Percentiles rank a stretch among this genome's conserved stretches.
phyloP scores from a whole-genome alignment of 2,113 vertebrate genomes.

The Pontoporia blainvillei region DNA sequence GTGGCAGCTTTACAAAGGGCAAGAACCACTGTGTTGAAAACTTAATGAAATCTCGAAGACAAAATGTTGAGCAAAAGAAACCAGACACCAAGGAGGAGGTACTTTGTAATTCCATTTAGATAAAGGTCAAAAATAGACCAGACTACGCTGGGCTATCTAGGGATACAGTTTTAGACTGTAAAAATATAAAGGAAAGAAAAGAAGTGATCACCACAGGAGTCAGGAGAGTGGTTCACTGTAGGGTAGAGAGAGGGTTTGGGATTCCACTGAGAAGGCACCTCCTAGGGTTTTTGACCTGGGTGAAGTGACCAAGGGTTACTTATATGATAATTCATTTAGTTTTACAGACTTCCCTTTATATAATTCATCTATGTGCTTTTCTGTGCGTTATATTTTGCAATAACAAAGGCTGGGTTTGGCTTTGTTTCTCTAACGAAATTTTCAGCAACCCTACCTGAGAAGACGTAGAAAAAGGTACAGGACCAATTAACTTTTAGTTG shows the following conservation, averaged over 20 bases:
- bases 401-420: neutral
- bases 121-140: neutral
- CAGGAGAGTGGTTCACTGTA: neutral
- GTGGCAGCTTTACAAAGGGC: neutral
- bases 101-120: neutral
- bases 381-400: neutral
- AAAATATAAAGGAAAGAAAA: neutral
- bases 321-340: neutral
- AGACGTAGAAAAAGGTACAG: neutral
- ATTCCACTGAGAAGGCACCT: neutral
- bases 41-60: neutral
- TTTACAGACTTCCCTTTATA: neutral
- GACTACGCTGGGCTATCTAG: neutral
- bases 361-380: neutral
- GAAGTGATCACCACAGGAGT: neutral
- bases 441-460: neutral
- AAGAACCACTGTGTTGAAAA: neutral
- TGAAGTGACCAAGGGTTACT: neutral
- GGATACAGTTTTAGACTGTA: neutral
- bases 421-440: neutral
- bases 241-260: neutral
- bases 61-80: conserved; percentile 38
- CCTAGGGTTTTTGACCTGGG: neutral
- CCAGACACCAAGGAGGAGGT: neutral
- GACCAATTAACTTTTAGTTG: neutral